Base-by-base conservation (phyloP, 2,888 invertebrate genomes). In the Ormyrus pomaceus region DNA sequence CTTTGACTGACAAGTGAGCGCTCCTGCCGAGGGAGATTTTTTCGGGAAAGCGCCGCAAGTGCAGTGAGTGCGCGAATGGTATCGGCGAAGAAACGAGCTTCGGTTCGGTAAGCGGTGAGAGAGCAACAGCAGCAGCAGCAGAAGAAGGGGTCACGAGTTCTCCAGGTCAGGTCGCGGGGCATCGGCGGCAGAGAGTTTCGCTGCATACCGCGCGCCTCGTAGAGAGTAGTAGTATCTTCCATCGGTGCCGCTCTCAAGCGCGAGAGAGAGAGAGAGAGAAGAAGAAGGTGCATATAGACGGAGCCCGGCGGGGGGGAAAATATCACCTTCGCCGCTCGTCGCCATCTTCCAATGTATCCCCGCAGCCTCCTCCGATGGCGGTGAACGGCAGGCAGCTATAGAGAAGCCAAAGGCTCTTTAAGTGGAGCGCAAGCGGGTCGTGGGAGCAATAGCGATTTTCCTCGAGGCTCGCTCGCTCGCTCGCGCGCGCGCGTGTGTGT, bases 381-480 rank as follows among this genome's bases (percentile, higher is more conserved):
- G 80, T 77, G 72, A 77, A 70, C 80, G 80, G 68, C 64, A 34
- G 10, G 69, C 55, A 64, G 45, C 68, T 53, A 64, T 58, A 58
- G 11, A 62, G 53, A 34, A 55, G 55, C 55, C 19, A 64, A 58
- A n/a, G 55, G 55, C 70, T 34, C 34, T 34, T 66, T 83, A 83
- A 84, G 83, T 81, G 83, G 82, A 83, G 81, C 83, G 71, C 70
- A 34, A 34, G 79, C 77, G 77, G 82, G 80, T 83, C 84, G 84
- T 84, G 85, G 84, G 84, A 84, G 83, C 80, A 56, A 45, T 74
- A 58, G 82, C 81, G 77, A 84, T 84, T 83, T 84, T 83, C 82
- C 77, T 79, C 77, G 73, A 58, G 58, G 69, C 55, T 56, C 55
- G 69, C 34, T 58, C 56, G 56, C 34, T 58, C 66, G 46, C 51